Evolutionary conservation across 2,888 invertebrate species (phyloP), one percentile per base, ranked within the genome.

Genomic region (Slavum lentiscoides): DNA sequence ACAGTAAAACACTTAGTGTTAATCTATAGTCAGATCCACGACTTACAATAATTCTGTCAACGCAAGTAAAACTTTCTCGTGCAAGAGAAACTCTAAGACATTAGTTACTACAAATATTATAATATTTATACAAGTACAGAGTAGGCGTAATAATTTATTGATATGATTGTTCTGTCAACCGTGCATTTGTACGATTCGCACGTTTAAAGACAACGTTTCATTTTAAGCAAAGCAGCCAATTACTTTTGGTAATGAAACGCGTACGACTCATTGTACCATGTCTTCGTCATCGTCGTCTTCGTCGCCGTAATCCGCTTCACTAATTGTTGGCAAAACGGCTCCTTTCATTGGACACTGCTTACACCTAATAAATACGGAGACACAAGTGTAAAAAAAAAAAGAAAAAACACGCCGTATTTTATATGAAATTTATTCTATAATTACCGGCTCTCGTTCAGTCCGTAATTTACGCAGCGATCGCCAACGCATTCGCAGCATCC

Each of bases 401-500:
- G n/a, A n/a, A n/a, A n/a, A n/a, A 43, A 43, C 59, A 59, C 4
- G 9, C 8, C 7, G n/a, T n/a, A 21, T 21, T 21, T 23, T 13
- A 61, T 13, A 23, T 23, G 4, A 23, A 61, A 61, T 61, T 23
- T 23, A 13, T 23, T 37, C 21, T 23, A 80, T 9, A 72, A 76
- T 83, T 84, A 93, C 90, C 93, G 91, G 88, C 94, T 94, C 85
- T 95, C 93, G 85, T 94, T 93, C 83, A 95, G 92, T 1, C 96
- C 97, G 86, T 95, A 96, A 86, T 94, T 94, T 83, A 95, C 90
- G 86, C 96, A 97, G 69, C 92, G 92, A 83, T 92, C 91, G 1
- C 96, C 96, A 73, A 96, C 91, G 86, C 97, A 97, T 87, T 97
- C 94, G 86, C 97, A 97, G 86, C 97, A 97, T 1, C 96, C 96